Evolutionary conservation across 2,888 invertebrate species (phyloP).

Genomic region (Perdita meconis): DNA sequence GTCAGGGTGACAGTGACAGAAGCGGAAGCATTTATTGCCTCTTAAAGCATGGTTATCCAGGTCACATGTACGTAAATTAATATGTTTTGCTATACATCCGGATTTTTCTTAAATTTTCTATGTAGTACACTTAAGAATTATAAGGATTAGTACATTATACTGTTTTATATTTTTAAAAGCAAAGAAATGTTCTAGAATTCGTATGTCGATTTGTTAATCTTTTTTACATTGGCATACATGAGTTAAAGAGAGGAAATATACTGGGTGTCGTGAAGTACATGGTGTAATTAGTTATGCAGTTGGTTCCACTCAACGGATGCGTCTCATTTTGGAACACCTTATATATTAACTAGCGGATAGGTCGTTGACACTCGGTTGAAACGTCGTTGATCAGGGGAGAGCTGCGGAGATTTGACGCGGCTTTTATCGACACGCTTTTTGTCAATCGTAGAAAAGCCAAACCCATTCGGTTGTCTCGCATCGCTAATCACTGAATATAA

Average conservation of each 20-base stretch:
- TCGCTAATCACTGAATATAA: slow-evolving; percentile 82
- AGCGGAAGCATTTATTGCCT: not conserved
- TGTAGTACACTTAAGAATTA: too few relatives aligned
- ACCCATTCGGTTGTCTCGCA: slow-evolving; percentile 80
- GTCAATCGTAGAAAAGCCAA: slow-evolving; percentile 81
- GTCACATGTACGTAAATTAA: too few relatives aligned
- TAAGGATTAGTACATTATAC: too few relatives aligned
- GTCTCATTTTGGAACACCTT: not conserved
- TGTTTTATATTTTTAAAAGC: too few relatives aligned
- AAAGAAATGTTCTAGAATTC: too few relatives aligned
- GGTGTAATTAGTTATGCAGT: not conserved
- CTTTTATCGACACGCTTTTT: slow-evolving; percentile 80
- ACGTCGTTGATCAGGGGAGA: slow-evolving; percentile 69
- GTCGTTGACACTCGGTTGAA: slow-evolving; percentile 56
- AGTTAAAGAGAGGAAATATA: not conserved
- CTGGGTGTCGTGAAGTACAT: not conserved
- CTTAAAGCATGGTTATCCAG: too few relatives aligned
- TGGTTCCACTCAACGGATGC: not conserved
- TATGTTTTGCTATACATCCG: too few relatives aligned
- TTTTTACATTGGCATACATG: too few relatives aligned
- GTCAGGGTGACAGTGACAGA: not conserved
- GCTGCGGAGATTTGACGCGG: slow-evolving; percentile 75
- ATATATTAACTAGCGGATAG: slow-evolving; percentile 49
- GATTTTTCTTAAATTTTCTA: too few relatives aligned
- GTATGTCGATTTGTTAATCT: too few relatives aligned